Evolutionary conservation across 2,113 vertebrate species (phyloP).

Genomic region (Jaculus jaculus): DNA sequence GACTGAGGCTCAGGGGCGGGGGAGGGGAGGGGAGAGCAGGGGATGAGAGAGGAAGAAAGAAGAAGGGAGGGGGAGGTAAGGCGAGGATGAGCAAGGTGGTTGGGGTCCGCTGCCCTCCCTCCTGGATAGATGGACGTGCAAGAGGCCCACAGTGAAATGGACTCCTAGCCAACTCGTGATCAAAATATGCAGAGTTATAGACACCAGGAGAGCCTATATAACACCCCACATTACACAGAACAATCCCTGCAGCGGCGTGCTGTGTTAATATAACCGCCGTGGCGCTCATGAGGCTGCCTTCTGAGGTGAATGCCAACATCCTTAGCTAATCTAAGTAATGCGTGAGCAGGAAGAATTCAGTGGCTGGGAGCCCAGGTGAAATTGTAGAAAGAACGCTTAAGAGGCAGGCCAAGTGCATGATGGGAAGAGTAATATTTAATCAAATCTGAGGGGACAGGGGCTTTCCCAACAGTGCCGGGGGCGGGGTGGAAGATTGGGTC

Average conservation of each 20-base stretch:
- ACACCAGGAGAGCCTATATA: neutral
- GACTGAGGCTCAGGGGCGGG: neutral
- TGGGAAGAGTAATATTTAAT: conserved; percentile 48
- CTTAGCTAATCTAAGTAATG: conserved; percentile 70
- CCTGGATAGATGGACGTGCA: neutral
- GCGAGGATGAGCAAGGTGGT: fast-evolving
- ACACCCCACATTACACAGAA: conserved; percentile 48
- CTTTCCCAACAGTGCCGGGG: neutral
- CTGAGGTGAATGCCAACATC: conserved; percentile 65
- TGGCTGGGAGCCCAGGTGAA: conserved; percentile 47
- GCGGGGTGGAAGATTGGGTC: neutral
- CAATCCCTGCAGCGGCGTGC: conserved; percentile 51
- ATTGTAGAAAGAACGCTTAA: conserved; percentile 42
- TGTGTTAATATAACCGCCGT: conserved; percentile 70
- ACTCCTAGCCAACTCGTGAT: conserved; percentile 43
- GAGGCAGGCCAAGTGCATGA: conserved; percentile 33
- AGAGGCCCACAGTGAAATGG: fast-evolving
- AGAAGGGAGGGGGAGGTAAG: too few species aligned
- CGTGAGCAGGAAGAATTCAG: conserved; percentile 58
- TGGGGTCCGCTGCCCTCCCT: neutral
- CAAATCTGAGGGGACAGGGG: neutral
- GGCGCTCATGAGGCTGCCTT: conserved; percentile 63
- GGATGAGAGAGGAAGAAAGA: fast-evolving
- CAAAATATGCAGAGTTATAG: conserved; percentile 56
- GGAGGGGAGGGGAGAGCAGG: too few species aligned